Evolutionary conservation across 2,113 vertebrate genomes (phyloP), one percentile per base, ranked within the genome.

Genomic region (Albula glossodonta): DNA sequence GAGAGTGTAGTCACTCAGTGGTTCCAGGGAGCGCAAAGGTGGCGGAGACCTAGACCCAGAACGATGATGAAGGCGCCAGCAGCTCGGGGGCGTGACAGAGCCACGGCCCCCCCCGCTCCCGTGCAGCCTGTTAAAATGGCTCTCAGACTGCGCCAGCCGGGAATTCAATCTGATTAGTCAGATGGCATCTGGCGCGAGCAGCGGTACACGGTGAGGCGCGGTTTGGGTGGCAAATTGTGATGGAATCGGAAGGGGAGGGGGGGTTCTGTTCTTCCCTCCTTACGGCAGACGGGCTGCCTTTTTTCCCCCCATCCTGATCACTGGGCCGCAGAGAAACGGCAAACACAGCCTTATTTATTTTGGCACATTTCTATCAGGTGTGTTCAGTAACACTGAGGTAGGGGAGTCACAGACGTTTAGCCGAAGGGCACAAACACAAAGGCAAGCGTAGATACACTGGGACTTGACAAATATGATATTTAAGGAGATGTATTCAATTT

Each of bases 81-180:
- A 74, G 70, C 31, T 10, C n/a, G 5, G n/a, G 70, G n/a, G 22
- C n/a, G 6, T 25, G 79, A 22, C 31, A 63, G 77, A 10, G 19
- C 31, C 81, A 56, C n/a, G 49, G 78, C 63, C n/a, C 88, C 88
- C 81, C 57, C 74, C 7, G 74, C 17, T 22, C 80, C 1, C 11
- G 11, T 53, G 85, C 66, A 56, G 79, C 51, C 86, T 86, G 70
- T 86, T 63, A 89, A 88, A 93, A 91, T 89, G 92, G 91, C 90
- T 93, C 92, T 88, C 87, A 82, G 85, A 88, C 88, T 60, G 87
- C 85, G 83, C 90, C 91, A 92, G 90, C 91, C 87, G 92, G 94
- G 91, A 94, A 92, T 92, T 90, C 87, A 93, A 93, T 94, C 93
- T 94, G 94, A 94, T 95, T 95, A 95, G 94, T 94, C 93, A 94